phyloP scores from a whole-genome alignment of 2,888 invertebrate species.

The Drosophila nr. perissopoda region DNA sequence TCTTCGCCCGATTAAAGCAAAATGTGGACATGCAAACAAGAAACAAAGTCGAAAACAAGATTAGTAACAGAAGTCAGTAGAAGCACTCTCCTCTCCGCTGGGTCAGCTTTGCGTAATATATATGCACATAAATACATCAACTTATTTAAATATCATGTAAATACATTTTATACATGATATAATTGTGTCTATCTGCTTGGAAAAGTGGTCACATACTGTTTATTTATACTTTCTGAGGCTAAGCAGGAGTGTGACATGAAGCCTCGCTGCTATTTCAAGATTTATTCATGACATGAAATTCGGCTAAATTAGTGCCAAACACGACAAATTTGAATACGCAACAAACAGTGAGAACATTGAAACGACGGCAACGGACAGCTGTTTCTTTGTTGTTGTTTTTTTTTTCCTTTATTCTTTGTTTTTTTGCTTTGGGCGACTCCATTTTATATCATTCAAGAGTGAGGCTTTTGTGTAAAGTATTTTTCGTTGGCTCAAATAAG shows the following conservation, averaged over 20 bases:
- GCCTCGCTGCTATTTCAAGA: background rate
- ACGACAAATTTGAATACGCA: conserved; percentile 3
- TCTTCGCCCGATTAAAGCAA: conserved; percentile 5
- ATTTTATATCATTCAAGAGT: background rate
- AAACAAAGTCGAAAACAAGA: background rate
- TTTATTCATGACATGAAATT: conserved; percentile 3
- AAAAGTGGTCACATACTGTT: background rate
- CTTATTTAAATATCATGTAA: background rate
- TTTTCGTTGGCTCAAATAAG: background rate
- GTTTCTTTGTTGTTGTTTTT: background rate
- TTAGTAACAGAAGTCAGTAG: background rate
- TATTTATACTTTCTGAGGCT: background rate
- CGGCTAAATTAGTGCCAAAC: conserved; percentile 4
- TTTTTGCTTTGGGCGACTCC: background rate
- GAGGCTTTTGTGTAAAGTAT: background rate
- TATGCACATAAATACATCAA: background rate
- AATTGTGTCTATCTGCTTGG: background rate
- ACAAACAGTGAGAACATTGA: background rate
- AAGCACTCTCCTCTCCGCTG: background rate
- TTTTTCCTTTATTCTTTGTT: background rate
- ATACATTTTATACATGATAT: background rate
- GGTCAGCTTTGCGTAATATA: background rate
- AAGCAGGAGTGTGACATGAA: background rate
- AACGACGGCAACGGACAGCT: conserved; percentile 3
- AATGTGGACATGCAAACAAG: background rate